These are phyloP conservation scores for Sylvietta virens DNA, from an alignment of 2,113 vertebrate species.

Conservation along the genomic window DNA sequence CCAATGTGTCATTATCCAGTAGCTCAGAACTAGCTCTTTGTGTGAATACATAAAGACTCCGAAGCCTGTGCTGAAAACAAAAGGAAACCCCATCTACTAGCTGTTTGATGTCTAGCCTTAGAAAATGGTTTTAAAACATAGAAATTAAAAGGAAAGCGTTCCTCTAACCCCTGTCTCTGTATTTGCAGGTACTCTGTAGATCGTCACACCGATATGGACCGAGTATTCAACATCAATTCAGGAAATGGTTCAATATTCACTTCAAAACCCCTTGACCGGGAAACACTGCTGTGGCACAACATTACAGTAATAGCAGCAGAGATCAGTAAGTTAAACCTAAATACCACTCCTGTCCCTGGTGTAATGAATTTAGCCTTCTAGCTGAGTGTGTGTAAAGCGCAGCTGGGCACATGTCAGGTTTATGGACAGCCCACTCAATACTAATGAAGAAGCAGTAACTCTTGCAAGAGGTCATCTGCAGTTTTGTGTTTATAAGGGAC, in stretches of 20 bases:
- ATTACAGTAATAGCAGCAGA: slow-evolving; percentile 91
- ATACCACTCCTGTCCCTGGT: not conserved
- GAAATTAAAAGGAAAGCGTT: slow-evolving; percentile 18
- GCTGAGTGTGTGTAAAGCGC: not conserved
- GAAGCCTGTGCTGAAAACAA: not conserved
- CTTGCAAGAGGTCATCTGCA: not conserved
- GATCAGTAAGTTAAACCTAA: slow-evolving; percentile 83
- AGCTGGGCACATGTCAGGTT: not conserved
- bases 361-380: not conserved
- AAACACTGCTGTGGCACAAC: slow-evolving; percentile 92
- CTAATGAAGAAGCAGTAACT: not conserved
- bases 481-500: not conserved
- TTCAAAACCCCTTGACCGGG: slow-evolving; percentile 88
- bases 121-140: not conserved
- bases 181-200: slow-evolving; percentile 91
- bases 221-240: slow-evolving; percentile 91
- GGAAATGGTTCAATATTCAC: slow-evolving; percentile 91
- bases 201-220: slow-evolving; percentile 94
- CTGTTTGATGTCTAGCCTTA: slow-evolving; percentile 22
- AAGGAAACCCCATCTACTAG: slow-evolving; percentile 8
- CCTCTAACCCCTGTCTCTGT: slow-evolving; percentile 36
- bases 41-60: slow-evolving; percentile 2
- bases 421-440: not conserved
- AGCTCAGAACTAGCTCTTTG: slow-evolving; percentile 37
- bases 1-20: slow-evolving; percentile 6